Base-by-base conservation (phyloP, 2,888 invertebrate species). In the Leucophenga montana region DNA sequence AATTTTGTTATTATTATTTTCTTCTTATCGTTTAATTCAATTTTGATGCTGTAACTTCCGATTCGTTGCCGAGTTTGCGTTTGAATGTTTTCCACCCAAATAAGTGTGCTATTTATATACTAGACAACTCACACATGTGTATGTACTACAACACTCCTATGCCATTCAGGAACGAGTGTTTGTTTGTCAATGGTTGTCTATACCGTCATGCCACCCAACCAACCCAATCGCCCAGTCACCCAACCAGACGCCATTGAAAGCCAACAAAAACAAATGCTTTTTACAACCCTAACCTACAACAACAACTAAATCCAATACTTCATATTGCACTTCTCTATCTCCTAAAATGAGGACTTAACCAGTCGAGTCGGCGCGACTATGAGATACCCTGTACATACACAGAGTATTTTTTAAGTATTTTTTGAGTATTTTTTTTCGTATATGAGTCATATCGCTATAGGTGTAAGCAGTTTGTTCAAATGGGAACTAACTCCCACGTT, bases 31-130 rank as follows among this genome's bases (percentile, higher is more conserved):
- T 61, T 69, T 73, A 66, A 71, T n/a, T 31, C 11, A 6, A 6
- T 27, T 57, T 9, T 57, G 20, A 1, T 22, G 31, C n/a, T 14
- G 14, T n/a, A 20, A 14, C 57, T 20, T 57, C 14, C 31, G 31
- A 31, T n/a, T 57, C 31, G 31, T 72, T 71, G 70, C 73, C 67
- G 75, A 76, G 72, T 76, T 74, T 69, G 73, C 74, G 76, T 74
- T 18, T 16, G 18, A 61, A 61, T 39, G 61, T 61, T 11, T 16
- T 61, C 39, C 61, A 61, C 39, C 61, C 61, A 61, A 61, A 39
- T 39, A 61, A 72, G 72, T 76, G 72, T 76, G 74, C 83, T 84
- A 83, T 81, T 81, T 81, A 84, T 81, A 81, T 67, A 70, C 31
- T 11, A 54, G 66, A 53, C 61, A 48, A 53, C 39, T 56, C 4